phyloP scores from a whole-genome alignment of 2,888 invertebrate species.

The Neocrepidodera transversa region DNA sequence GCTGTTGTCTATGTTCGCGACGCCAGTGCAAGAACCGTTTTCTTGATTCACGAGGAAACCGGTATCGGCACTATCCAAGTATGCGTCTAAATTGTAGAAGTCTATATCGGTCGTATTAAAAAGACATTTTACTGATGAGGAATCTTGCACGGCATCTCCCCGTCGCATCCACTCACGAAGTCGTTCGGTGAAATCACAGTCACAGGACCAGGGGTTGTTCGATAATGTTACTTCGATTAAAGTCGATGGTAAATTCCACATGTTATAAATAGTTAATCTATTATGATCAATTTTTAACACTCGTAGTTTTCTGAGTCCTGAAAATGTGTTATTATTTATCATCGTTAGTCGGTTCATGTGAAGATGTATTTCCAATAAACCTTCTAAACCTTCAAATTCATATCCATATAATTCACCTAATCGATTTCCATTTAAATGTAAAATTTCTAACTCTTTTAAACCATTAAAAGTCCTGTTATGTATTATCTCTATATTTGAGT shows the following conservation, averaged over 20 bases:
- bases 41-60: conserved; percentile 69
- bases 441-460: conserved; percentile 75
- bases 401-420: conserved; percentile 75
- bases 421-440: conserved; percentile 79
- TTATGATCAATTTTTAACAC: conserved; percentile 77
- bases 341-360: conserved; percentile 75
- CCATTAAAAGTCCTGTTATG: conserved; percentile 87
- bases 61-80: conserved; percentile 65
- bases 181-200: conserved; percentile 79
- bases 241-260: conserved; percentile 74
- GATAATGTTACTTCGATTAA: conserved; percentile 72
- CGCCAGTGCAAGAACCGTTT: conserved; percentile 70
- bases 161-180: conserved; percentile 79
- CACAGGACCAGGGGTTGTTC: conserved; percentile 83
- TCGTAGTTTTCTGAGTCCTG: conserved; percentile 69
- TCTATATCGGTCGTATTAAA: conserved; percentile 69
- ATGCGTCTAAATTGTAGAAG: conserved; percentile 67
- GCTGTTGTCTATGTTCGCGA: conserved; percentile 72
- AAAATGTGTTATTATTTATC: conserved; percentile 77
- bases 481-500: conserved; percentile 78
- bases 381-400: conserved; percentile 81
- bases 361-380: conserved; percentile 74
- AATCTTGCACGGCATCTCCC: conserved; percentile 71
- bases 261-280: conserved; percentile 70
- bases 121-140: conserved; percentile 71